A percentile compares a stretch with the other conserved stretches of the same genome.
These are phyloP conservation scores for Hydropotes inermis DNA, from an alignment of 2,113 vertebrate species.

Conservation along the genomic window DNA sequence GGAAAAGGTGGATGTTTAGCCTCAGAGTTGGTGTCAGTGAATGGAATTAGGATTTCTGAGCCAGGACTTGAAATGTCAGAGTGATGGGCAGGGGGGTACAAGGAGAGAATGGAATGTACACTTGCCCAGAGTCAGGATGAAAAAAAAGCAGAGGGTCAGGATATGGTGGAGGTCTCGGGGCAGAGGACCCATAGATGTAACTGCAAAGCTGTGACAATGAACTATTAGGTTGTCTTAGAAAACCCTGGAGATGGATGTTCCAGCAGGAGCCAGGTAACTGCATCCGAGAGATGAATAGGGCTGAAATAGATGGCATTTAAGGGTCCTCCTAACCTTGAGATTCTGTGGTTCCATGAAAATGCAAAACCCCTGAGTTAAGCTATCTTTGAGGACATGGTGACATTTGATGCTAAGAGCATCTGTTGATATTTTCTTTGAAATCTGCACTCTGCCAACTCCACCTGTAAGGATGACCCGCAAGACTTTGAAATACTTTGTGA, in stretches of 20 bases:
- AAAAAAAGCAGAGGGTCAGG: not conserved
- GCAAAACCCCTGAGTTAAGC: conserved; percentile 24
- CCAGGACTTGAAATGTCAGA: not conserved
- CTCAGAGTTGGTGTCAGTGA: not conserved
- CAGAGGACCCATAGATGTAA: not conserved
- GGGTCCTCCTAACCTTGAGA: conserved; percentile 10
- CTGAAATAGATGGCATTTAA: conserved; percentile 41
- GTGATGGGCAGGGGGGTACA: not conserved
- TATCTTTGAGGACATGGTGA: conserved; percentile 49
- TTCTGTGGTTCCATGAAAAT: not conserved
- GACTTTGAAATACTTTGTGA: not conserved
- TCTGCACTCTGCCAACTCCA: not conserved
- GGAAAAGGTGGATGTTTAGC: not conserved
- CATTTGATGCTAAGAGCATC: conserved; percentile 61
- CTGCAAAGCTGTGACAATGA: not conserved
- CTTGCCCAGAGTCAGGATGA: not conserved
- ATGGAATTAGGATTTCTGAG: not conserved
- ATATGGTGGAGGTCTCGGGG: fast-evolving
- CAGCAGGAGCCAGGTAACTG: not conserved
- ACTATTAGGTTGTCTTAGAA: not conserved
- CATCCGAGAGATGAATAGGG: not conserved
- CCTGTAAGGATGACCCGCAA: conserved; percentile 42
- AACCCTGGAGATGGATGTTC: not conserved
- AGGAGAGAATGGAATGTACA: not conserved
- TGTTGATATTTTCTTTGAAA: conserved; percentile 72